phyloP scores from a whole-genome alignment of 2,113 vertebrate genomes.

The Cinclus cinclus region DNA sequence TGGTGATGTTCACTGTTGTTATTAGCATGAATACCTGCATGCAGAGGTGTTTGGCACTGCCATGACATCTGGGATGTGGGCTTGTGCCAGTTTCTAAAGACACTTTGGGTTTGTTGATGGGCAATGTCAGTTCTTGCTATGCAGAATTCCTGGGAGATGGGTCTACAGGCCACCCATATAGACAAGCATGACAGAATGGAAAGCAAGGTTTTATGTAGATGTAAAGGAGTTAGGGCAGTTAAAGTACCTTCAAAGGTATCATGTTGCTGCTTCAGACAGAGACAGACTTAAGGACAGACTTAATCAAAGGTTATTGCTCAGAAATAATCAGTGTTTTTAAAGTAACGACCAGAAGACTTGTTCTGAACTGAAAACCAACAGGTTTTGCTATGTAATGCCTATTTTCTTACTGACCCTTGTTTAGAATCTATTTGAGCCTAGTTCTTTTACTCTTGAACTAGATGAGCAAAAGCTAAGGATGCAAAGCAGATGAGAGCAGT shows the following conservation, averaged over 20 bases:
- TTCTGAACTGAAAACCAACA: neutral
- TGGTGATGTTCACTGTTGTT: neutral
- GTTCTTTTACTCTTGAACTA: neutral
- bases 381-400: neutral
- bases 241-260: neutral
- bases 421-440: neutral
- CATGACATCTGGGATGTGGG: neutral
- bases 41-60: neutral
- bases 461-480: neutral
- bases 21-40: neutral
- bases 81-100: neutral
- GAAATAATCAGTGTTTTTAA: neutral
- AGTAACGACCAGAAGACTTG: neutral
- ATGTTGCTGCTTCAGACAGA: neutral
- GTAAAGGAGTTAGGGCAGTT: neutral
- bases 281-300: neutral
- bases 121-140: neutral
- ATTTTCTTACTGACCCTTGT: neutral
- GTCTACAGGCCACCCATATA: neutral
- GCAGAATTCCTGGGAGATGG: neutral
- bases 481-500: neutral
- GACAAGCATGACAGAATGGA: neutral
- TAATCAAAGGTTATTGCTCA: neutral
- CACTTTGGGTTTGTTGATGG: neutral
- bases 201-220: neutral